Evolutionary conservation across 2,113 vertebrate genomes (phyloP).

Genomic region (Agapornis roseicollis): DNA sequence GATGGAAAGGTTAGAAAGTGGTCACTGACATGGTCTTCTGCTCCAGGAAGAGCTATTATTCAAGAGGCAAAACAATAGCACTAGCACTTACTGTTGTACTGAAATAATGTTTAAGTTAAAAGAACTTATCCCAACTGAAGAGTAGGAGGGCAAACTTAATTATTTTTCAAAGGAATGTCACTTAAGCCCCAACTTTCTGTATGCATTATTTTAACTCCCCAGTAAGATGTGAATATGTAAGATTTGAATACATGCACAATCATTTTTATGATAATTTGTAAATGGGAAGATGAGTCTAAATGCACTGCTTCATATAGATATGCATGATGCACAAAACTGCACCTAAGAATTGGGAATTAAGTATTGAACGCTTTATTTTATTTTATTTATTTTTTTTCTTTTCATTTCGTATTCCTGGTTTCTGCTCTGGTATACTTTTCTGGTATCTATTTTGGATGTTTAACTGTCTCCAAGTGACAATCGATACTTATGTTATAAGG

Average conservation of each 20-base stretch:
- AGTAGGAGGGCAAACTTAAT: neutral
- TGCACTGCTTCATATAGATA: neutral
- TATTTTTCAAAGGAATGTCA: neutral
- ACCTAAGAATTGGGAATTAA: neutral
- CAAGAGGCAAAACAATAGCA: accelerated
- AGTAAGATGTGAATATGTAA: accelerated
- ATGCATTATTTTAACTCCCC: neutral
- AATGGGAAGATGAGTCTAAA: neutral
- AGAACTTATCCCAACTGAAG: neutral
- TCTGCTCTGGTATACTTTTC: neutral
- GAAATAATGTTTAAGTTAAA: neutral
- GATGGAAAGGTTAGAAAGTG: neutral
- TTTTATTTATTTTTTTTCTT: neutral
- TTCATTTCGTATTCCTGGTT: neutral
- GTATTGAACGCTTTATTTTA: neutral
- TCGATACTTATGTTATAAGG: neutral
- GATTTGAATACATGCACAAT: neutral
- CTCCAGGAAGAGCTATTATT: neutral
- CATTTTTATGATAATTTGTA: neutral
- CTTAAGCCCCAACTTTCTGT: neutral
- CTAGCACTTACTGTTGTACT: neutral
- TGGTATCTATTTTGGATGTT: neutral
- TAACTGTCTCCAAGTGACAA: neutral
- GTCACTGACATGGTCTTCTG: neutral
- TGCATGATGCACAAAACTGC: neutral